Evolutionary conservation across 2,888 invertebrate genomes (phyloP), one percentile per base, ranked within the genome.

Genomic region (Protodeltote pygarga): DNA sequence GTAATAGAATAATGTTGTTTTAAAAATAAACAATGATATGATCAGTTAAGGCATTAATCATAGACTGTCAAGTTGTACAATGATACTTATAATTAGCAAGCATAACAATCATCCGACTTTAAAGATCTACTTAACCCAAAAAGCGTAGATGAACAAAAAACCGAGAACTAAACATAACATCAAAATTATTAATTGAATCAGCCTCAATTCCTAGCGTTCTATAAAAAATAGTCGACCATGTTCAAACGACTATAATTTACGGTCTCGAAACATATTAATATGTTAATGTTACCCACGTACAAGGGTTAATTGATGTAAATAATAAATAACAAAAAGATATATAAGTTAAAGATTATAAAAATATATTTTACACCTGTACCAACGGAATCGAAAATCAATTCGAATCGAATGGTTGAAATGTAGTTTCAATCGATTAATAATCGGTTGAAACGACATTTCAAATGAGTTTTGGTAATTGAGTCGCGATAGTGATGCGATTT

Each of bases 301-400:
- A 80, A 78, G 79, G 77, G 81, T 85, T 86, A 86, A 85, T 84
- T 82, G 83, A 85, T 87, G 85, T 82, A 79, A 81, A 81, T 77
- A 80, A 83, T 85, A 84, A 85, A 85, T 85, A 79, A 67, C 49
- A 54, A 82, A 68, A 75, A 75, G 65, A 76, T 64, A 66, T 73
- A 74, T 69, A 65, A 65, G 54, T 66, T 62, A 55, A 31, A 66
- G 69, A 60, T 68, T 72, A 74, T 68, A 80, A 63, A 50, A 63
- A 54, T 49, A 66, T 53, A 83, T 80, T 81, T 83, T 77, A 84
- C 83, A 83, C 79, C 73, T 78, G 65, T 60, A 52, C 57, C 80
- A 81, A 79, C 79, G 68, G 73, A 62, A 63, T 63, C 29, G 63
- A 73, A 72, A 81, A 80, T 79, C 80, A 74, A 83, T 83, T 77